Evolutionary conservation across 2,797 vertebrate species (phyloP), one percentile per base, ranked within the genome.

Genomic region (Eleutherodactylus coqui): DNA sequence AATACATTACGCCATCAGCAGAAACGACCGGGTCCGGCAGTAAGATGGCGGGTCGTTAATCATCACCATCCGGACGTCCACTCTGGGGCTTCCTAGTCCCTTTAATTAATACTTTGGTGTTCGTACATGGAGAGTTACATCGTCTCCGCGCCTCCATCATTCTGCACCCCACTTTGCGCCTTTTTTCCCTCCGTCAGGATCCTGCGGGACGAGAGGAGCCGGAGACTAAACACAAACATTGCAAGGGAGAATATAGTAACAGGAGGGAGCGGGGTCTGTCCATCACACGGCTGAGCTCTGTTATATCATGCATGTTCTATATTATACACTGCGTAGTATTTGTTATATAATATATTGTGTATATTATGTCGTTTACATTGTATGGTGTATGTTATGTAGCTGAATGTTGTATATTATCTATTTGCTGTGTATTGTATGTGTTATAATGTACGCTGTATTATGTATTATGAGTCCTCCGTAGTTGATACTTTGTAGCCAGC

Each of bases 221-320:
- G 21, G 75, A 79, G 77, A 79, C 77, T 79, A 79, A 79, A 79
- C 77, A 79, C 17, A 62, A 79, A 58, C n/a, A 79, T 58, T 27
- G 62, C n/a, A 27, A 27, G 14, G 14, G 77, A 43, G 77, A 43
- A 16, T 45, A 43, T 19, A 60, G 36, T 19, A 45, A 79, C 36
- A 41, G 4, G 76, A 41, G n/a, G 38, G 16, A 41, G 1, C 6
- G 1, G 32, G 24, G 21, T 5, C 77, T 62, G 77, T 79, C 77
- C 14, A 64, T 79, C 58, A 79, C 10, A 64, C 38, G 21, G 11
- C n/a, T 79, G 24, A 43, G n/a, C 27, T 43, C 34, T 41, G 36
- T 32, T 51, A 3, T 5, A 8, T 1, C 3, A 9, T 27, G 24
- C 29, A 27, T 29, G 13, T 29, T 60, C 2, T 29, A 29, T 13